Conservation (phyloP, 2,113 vertebrate genomes). For the Ptyas mucosa region DNA sequence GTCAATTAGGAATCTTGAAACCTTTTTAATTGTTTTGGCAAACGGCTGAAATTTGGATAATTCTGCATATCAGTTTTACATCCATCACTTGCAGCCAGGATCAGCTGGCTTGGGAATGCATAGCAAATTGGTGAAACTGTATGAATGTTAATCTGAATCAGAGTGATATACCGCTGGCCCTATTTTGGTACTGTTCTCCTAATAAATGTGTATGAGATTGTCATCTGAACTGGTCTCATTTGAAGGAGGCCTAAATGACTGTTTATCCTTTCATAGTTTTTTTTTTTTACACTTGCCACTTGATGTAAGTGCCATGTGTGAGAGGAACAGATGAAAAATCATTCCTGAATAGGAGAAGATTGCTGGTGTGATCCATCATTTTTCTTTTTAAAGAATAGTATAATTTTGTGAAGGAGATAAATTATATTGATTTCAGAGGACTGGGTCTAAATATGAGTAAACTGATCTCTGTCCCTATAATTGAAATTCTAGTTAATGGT, state of each 20-base stretch:
- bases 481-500: neutral
- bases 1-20: neutral
- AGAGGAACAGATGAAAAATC: neutral
- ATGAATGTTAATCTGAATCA: neutral
- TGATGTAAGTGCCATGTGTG: neutral
- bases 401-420: neutral
- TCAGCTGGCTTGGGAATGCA: neutral
- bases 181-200: neutral
- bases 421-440: neutral
- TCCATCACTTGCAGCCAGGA: neutral
- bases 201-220: neutral
- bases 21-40: constrained; percentile 2
- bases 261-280: neutral
- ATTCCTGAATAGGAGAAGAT: neutral
- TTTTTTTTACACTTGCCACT: neutral
- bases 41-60: neutral
- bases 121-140: neutral
- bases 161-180: neutral
- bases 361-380: neutral
- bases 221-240: neutral
- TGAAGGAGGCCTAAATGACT: neutral
- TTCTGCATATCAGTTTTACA: neutral
- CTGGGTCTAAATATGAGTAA: neutral
- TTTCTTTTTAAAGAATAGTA: neutral
- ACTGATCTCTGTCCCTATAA: neutral